Conservation (phyloP, 1,140 invertebrate species). For the Geopemphigus sp. region DNA sequence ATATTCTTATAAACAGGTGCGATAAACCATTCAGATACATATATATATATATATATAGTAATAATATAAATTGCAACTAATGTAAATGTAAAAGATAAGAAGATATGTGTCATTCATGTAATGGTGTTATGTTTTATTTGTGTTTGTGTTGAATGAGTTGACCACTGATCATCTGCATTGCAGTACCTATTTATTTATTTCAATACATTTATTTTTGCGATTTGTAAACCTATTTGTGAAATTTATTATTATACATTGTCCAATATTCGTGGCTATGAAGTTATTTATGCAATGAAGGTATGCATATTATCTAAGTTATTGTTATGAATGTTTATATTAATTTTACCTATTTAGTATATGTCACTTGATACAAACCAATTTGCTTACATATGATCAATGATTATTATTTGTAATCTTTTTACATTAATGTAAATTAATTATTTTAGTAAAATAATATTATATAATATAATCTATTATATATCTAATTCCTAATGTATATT, state of each 20-base stretch:
- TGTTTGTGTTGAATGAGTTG: constrained; percentile 20
- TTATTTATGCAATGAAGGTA: background rate
- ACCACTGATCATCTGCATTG: background rate
- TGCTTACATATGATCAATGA: no score
- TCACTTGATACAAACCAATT: no score
- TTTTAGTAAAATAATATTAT: background rate
- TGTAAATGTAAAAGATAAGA: constrained; percentile 31
- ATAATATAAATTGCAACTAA: constrained; percentile 35
- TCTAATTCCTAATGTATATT: background rate
- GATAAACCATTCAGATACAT: constrained; percentile 20
- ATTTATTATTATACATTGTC: background rate
- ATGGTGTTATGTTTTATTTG: constrained; percentile 1
- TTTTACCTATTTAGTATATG: background rate
- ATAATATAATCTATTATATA: background rate
- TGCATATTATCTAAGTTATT: background rate
- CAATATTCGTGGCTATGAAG: background rate
- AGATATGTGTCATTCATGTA: constrained; percentile 40
- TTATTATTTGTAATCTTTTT: background rate
- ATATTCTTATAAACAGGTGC: constrained; percentile 34
- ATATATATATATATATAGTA: constrained; percentile 1
- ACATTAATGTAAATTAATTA: background rate
- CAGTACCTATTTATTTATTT: background rate
- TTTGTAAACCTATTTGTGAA: background rate
- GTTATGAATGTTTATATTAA: background rate
- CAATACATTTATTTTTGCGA: background rate